Base-by-base conservation (phyloP, 2,888 invertebrate species). In the Eurytoma adleriae region DNA sequence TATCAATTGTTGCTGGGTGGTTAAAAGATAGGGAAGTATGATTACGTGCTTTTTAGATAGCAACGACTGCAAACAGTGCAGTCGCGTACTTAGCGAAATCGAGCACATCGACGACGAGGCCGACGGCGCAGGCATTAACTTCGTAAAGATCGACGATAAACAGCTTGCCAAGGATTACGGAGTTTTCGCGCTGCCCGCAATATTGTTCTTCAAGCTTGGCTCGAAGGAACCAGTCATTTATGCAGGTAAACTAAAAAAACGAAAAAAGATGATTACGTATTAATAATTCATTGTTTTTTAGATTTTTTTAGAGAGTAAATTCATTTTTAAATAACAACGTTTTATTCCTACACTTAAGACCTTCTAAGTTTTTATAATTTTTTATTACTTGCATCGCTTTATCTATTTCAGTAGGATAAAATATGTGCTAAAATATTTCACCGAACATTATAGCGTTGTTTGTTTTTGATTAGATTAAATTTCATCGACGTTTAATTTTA, bases 31-130 rank as follows among this genome's bases (percentile, higher is more conserved):
- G 40, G 40, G 40, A 10, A 40, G 40, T 40, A 40, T 40, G 40
- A 40, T 40, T 40, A 40, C 1, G n/a, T 20, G 50, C 7, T 57
- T 12, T 94, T 94, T 92, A 97, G 97, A 97, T 92, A 97, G 97
- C 93, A 96, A 96, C 93, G 97, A 97, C 92, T 97, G 97, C 92
- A 97, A 97, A 91, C 97, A 97, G 91, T 98, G 97, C 90, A 96
- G 96, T 85, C 94, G 95, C 89, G 97, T 97, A 40, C 92, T 97
- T 85, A 93, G 94, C 56, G 97, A 97, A 91, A 95, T 97, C 84
- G 97, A 97, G 88, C 97, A 97, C 90, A 98, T 98, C 85, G 98
- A 98, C 87, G 98, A 98, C 88, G 98, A 98, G 85, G 97, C 97
- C 0, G 97, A 97, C 88, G 93, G 94, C 20, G 96, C 96, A 3